These are phyloP conservation scores for Macroteleia sp. DNA, from an alignment of 2,888 invertebrate genomes.

Conservation along the genomic window DNA sequence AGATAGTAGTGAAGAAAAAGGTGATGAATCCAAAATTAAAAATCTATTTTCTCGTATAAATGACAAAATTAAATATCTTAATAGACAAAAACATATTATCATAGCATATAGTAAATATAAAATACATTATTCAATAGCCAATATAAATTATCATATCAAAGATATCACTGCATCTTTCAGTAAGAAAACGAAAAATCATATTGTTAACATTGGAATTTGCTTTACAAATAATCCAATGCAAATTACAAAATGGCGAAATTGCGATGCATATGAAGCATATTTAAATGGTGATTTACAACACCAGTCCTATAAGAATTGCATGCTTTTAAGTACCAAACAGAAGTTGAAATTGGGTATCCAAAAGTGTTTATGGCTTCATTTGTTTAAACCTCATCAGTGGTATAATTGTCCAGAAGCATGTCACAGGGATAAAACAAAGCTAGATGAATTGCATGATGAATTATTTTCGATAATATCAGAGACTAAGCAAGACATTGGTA, in stretches of 20 bases:
- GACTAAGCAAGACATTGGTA: too few relatives aligned
- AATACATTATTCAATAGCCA: neutral
- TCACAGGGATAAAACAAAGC: neutral
- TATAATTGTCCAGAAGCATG: slow-evolving; percentile 27
- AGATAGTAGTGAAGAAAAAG: too few relatives aligned
- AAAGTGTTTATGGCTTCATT: slow-evolving; percentile 15
- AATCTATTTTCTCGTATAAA: neutral
- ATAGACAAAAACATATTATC: neutral
- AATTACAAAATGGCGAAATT: neutral
- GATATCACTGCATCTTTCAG: neutral
- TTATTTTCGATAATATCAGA: neutral
- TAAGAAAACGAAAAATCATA: neutral
- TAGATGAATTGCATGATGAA: neutral
- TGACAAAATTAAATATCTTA: neutral
- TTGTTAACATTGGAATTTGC: neutral
- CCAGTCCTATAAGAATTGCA: neutral
- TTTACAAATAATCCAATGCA: neutral
- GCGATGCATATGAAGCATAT: neutral
- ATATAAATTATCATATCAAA: neutral
- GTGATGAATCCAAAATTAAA: neutral
- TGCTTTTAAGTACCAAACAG: neutral
- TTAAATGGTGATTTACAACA: neutral
- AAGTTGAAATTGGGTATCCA: neutral
- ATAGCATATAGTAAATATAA: neutral
- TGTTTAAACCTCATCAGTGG: neutral